phyloP scores from a whole-genome alignment of 2,113 vertebrate genomes.

The Bucco capensis region DNA sequence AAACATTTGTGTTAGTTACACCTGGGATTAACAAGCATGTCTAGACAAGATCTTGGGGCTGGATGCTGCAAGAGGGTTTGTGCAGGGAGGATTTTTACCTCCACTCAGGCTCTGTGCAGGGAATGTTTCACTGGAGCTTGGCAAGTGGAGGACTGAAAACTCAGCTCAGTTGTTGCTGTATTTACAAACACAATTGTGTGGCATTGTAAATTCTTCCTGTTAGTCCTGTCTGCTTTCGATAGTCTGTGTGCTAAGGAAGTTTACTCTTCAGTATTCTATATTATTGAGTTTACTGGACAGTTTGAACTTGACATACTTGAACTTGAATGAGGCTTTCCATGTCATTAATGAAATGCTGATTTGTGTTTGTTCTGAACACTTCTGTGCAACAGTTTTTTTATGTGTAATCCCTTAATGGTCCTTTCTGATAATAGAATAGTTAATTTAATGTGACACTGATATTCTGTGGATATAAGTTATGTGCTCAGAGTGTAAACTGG shows the following conservation, averaged over 20 bases:
- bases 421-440: background rate
- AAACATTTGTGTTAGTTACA: background rate
- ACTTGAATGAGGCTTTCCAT: background rate
- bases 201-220: background rate
- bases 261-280: background rate
- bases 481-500: background rate
- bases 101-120: background rate
- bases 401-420: background rate
- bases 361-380: background rate
- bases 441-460: background rate
- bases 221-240: background rate
- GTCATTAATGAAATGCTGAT: background rate
- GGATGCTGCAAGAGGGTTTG: constrained; percentile 22
- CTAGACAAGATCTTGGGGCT: background rate
- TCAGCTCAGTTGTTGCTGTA: background rate
- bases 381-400: background rate
- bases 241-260: background rate
- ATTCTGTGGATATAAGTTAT: background rate
- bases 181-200: background rate
- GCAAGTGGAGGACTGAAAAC: background rate
- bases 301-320: background rate
- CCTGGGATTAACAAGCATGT: constrained; percentile 24
- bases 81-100: constrained; percentile 12
- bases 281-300: background rate
- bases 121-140: background rate